Evolutionary conservation across 2,113 vertebrate species (phyloP), one percentile per base, ranked within the genome.

Genomic region (Hemichromis elongatus): DNA sequence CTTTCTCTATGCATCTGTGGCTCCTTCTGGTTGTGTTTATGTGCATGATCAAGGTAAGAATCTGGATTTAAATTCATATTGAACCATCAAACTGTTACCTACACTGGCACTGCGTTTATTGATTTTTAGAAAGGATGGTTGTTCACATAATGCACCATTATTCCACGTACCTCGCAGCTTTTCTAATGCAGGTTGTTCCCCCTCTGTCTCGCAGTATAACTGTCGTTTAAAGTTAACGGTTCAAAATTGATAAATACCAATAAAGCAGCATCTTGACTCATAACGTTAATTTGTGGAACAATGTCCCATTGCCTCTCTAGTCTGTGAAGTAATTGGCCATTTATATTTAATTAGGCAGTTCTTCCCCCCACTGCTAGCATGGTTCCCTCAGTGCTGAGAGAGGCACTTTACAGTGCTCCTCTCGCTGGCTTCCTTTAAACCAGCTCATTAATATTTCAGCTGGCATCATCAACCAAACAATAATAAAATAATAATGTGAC

Each of bases 401-500:
- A 93, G 88, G 91, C 94, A 94, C 89, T 96, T 94, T 95, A 94
- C 59, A 77, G 90, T 66, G 70, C 81, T 93, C 85, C 92, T 89
- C 85, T 83, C 28, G 16, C 91, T 87, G 87, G 90, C 91, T 94
- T 93, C 87, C 94, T 95, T 93, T 93, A 95, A 95, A 95, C 91
- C 90, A 90, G 84, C 89, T 91, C 94, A 96, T 95, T 94, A 96
- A 96, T 96, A 95, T 95, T 96, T 95, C 85, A 96, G 90, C 88
- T 88, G 85, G 91, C 85, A 92, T 95, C 94, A 94, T 94, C 94
- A 95, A 94, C 94, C 93, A 94, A 95, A 96, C 94, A 95, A 96
- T 95, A 95, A 95, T 95, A 93, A 96, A 96, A 96, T 94, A 95
- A 95, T 94, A 94, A 96, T 95, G 93, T 92, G 92, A 95, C 52